phyloP scores from a whole-genome alignment of 2,797 vertebrate genomes.

The Propithecus deckenii region DNA sequence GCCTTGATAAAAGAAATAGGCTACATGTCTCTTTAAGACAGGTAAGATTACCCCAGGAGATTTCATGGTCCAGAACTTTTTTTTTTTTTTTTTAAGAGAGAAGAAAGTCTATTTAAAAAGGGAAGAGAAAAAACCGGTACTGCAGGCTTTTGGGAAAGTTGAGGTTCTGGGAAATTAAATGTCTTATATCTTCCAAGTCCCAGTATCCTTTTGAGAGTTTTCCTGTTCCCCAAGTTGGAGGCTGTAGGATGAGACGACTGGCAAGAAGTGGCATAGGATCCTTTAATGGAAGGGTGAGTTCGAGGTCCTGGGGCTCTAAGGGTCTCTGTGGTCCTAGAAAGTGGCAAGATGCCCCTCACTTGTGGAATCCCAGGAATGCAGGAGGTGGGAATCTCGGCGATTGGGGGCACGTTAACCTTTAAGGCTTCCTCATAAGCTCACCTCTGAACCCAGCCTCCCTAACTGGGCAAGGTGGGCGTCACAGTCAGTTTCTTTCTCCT shows the following conservation, averaged over 20 bases:
- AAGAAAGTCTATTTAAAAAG: not conserved
- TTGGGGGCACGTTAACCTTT: not conserved
- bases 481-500: not conserved
- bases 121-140: not conserved
- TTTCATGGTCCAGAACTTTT: not conserved
- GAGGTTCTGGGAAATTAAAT: conserved; percentile 25
- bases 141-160: not conserved
- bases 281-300: not conserved
- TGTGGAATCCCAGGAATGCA: not conserved
- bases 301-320: not conserved
- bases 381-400: not conserved
- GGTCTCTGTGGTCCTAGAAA: not conserved
- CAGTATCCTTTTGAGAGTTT: not conserved
- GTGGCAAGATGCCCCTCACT: not conserved
- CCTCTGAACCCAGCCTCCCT: not conserved
- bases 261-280: not conserved
- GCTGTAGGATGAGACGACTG: not conserved
- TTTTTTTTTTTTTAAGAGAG: not conserved
- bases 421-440: not conserved
- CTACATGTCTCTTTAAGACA: not conserved
- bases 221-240: not conserved
- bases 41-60: not conserved
- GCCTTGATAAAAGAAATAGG: not conserved
- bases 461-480: not conserved
- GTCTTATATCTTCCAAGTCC: not conserved